Conservation (phyloP, 2,113 vertebrate species). For the Urocynchramus pylzowi region DNA sequence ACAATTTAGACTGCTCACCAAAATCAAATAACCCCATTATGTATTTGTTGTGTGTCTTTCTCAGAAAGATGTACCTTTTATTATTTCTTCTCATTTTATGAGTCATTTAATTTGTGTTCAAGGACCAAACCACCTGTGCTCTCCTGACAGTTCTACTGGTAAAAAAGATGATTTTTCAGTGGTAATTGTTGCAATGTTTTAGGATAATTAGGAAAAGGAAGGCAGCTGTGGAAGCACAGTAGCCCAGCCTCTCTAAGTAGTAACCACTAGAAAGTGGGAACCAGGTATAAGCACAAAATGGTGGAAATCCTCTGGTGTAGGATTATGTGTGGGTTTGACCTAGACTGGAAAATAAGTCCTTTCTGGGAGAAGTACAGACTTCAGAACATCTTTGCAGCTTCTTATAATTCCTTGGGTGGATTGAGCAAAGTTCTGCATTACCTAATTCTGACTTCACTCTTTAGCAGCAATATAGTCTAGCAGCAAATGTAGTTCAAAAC, state of each 20-base stretch:
- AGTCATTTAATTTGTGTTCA: background rate
- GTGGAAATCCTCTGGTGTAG: background rate
- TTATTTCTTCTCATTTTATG: background rate
- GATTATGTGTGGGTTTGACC: background rate
- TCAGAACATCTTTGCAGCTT: background rate
- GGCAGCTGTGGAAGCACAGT: background rate
- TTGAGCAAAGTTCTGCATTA: background rate
- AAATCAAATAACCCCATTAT: background rate
- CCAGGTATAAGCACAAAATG: background rate
- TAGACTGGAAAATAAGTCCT: background rate
- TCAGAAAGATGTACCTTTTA: background rate
- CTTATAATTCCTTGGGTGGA: background rate
- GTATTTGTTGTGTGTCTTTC: background rate
- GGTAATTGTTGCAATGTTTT: background rate
- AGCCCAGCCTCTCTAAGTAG: background rate
- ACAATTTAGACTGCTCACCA: background rate
- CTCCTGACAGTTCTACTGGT: background rate
- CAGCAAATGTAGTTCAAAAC: background rate
- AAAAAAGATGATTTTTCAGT: background rate
- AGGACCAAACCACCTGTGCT: background rate
- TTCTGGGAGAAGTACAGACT: background rate
- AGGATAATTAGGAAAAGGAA: background rate
- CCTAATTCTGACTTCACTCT: conserved; percentile 9
- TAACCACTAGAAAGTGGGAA: background rate
- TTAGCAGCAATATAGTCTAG: background rate